Percentiles rank a stretch among this genome's conserved stretches.
phyloP scores from a whole-genome alignment of 2,797 vertebrate species.

The Sebastiscus albofasciatus region DNA sequence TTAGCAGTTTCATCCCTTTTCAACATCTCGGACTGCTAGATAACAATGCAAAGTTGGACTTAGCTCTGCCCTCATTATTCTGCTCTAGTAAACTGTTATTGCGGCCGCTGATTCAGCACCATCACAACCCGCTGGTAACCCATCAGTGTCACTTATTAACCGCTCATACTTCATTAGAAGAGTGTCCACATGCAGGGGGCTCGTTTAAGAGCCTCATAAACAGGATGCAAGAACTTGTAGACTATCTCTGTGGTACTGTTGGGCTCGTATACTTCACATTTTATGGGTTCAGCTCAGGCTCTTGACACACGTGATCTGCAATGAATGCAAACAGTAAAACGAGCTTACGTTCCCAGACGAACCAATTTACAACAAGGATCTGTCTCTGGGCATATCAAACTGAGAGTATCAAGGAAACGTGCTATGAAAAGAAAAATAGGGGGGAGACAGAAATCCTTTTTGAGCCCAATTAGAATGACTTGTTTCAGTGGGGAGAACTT shows the following conservation, averaged over 20 bases:
- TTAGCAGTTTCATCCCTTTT: not conserved
- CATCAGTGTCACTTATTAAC: constrained; percentile 66
- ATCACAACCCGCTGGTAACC: not conserved
- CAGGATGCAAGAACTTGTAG: not conserved
- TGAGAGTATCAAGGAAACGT: not conserved
- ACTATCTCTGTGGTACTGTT: not conserved
- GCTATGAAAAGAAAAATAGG: not conserved
- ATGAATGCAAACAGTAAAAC: constrained; percentile 4
- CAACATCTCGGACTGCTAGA: not conserved
- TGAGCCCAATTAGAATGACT: constrained; percentile 8
- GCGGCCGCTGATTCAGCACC: constrained; percentile 66
- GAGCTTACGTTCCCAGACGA: not conserved
- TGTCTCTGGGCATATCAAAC: not conserved
- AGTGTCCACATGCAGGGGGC: not conserved
- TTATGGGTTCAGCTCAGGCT: not conserved
- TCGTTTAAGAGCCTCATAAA: constrained; percentile 24
- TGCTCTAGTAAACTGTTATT: constrained; percentile 32
- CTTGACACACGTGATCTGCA: not conserved
- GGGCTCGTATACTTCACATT: not conserved
- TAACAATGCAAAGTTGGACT: constrained; percentile 20
- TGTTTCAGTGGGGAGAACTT: not conserved
- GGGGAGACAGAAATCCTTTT: not conserved
- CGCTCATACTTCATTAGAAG: not conserved
- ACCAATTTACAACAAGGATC: not conserved
- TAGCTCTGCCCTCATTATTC: constrained; percentile 16